Evolutionary conservation across 2,797 vertebrate species (phyloP).

Genomic region (Thripadectes ignobilis): DNA sequence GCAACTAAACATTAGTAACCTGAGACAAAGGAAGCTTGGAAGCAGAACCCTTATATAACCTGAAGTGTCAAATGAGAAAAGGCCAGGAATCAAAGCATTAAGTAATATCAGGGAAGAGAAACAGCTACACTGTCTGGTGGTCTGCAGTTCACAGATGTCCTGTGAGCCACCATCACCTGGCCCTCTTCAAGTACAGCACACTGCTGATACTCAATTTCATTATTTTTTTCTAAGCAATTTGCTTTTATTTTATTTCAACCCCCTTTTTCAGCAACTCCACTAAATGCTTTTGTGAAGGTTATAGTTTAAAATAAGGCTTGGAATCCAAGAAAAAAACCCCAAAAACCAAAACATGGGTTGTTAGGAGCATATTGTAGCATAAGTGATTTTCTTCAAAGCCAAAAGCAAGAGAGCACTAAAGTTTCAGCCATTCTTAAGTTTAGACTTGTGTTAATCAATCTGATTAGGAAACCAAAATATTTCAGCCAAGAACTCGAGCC

Average conservation of each 20-base stretch:
- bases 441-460: neutral
- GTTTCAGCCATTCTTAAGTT: neutral
- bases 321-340: neutral
- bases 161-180: neutral
- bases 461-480: neutral
- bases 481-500: neutral
- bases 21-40: neutral
- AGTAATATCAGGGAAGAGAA: neutral
- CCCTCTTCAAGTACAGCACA: neutral
- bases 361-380: neutral
- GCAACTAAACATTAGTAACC: neutral
- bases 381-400: neutral
- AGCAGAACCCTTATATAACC: neutral
- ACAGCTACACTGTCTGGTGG: neutral
- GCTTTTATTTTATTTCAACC: neutral
- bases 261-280: neutral
- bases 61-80: neutral
- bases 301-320: neutral
- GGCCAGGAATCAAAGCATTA: neutral
- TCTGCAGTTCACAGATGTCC: fast-evolving
- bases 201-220: neutral
- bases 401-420: neutral
- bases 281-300: neutral
- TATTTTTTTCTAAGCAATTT: neutral
- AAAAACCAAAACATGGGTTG: neutral